Percentiles rank a stretch among this genome's conserved stretches.
These are phyloP conservation scores for Chloroclystis v-ata DNA, from an alignment of 2,888 invertebrate species.

Conservation along the genomic window DNA sequence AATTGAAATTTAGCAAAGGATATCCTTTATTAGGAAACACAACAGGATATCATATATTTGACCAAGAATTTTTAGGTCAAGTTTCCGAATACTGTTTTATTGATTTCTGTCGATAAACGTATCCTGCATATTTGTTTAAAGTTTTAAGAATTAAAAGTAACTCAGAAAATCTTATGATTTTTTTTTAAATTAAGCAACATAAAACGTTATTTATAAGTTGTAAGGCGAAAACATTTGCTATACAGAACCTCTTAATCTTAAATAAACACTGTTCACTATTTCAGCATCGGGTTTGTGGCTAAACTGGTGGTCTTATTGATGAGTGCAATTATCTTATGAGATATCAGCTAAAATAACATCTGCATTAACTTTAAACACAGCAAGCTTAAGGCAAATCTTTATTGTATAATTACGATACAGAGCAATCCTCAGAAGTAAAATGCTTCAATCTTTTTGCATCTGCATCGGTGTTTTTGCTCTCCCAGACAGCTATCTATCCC, in stretches of 20 bases:
- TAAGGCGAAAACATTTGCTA: too few relatives aligned
- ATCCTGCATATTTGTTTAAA: conserved; percentile 8
- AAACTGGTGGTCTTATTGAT: too few relatives aligned
- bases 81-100: conserved; percentile 13
- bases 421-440: background rate
- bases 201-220: too few relatives aligned
- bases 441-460: background rate
- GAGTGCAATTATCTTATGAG: too few relatives aligned
- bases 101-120: conserved; percentile 9
- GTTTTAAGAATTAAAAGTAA: too few relatives aligned
- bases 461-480: background rate
- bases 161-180: too few relatives aligned
- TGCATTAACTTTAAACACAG: too few relatives aligned
- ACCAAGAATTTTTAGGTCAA: conserved; percentile 13
- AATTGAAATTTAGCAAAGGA: conserved; percentile 7
- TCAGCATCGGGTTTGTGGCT: too few relatives aligned
- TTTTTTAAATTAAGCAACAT: too few relatives aligned
- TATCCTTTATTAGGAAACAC: conserved; percentile 15
- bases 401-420: background rate
- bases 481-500: conserved; percentile 3
- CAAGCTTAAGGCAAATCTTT: background rate
- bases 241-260: too few relatives aligned
- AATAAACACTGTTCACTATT: too few relatives aligned
- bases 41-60: conserved; percentile 15
- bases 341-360: too few relatives aligned